phyloP scores from a whole-genome alignment of 2,113 vertebrate genomes.

The Hippocampus guttulatus region DNA sequence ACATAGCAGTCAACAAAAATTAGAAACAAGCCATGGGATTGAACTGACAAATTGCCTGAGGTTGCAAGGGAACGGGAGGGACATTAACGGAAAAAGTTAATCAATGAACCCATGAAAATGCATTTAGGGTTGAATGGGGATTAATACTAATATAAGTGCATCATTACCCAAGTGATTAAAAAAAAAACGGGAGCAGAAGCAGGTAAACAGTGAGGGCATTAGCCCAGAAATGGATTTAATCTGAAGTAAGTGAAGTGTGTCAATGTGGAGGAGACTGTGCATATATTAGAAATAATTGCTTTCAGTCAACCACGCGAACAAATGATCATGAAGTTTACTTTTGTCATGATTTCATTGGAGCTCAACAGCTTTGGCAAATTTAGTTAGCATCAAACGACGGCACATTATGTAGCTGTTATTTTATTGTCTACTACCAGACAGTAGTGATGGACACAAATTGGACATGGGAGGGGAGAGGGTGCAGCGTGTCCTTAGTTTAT shows the following conservation, averaged over 20 bases:
- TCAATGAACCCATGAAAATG: constrained; percentile 41
- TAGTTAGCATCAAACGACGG: background rate
- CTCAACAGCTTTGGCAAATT: background rate
- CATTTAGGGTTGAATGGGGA: constrained; percentile 8
- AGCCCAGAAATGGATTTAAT: background rate
- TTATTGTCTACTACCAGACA: background rate
- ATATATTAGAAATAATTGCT: constrained; percentile 8
- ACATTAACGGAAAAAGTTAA: constrained; percentile 41
- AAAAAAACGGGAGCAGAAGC: constrained; percentile 6
- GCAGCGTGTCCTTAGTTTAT: background rate
- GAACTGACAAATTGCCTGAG: constrained; percentile 23
- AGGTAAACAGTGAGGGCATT: background rate
- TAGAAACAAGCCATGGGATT: constrained; percentile 23
- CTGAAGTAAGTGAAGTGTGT: background rate
- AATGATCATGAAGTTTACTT: background rate
- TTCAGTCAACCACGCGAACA: background rate
- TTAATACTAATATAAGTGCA: constrained; percentile 34
- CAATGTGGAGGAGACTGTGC: background rate
- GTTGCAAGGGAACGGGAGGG: constrained; percentile 20
- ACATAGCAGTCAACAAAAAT: constrained; percentile 16
- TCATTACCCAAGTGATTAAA: constrained; percentile 21
- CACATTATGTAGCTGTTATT: background rate
- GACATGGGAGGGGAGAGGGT: background rate
- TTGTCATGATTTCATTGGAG: background rate
- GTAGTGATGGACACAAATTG: background rate